Percentiles rank a stretch among this genome's conserved stretches.
These are phyloP conservation scores for Lacerta viridis DNA, from an alignment of 2,797 vertebrate species.

Conservation along the genomic window DNA sequence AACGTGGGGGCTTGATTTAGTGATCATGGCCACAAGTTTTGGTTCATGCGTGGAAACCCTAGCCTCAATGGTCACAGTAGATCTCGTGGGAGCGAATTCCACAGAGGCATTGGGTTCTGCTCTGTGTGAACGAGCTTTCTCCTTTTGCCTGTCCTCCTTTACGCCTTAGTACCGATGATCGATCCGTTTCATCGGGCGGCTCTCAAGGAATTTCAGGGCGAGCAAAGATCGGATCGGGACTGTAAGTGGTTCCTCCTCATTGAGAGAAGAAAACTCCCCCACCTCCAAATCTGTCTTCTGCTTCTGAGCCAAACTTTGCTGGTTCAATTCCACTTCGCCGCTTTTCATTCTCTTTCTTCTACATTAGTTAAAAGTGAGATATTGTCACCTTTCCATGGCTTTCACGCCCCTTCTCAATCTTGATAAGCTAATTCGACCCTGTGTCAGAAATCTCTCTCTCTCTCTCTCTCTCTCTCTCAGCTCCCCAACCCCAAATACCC, in stretches of 20 bases:
- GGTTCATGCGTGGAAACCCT: too few species aligned
- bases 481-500: background rate
- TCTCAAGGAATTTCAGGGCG: background rate
- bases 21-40: too few species aligned
- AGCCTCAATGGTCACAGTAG: too few species aligned
- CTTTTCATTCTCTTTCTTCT: background rate
- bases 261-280: background rate
- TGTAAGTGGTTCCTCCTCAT: background rate
- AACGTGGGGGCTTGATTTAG: background rate
- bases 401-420: background rate
- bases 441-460: background rate
- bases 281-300: background rate
- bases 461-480: too few species aligned
- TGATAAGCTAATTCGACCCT: background rate
- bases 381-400: too few species aligned
- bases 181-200: background rate
- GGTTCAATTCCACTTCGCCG: background rate
- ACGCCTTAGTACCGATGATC: background rate
- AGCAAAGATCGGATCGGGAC: too few species aligned
- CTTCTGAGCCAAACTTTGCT: background rate
- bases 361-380: background rate
- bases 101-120: background rate
- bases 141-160: background rate
- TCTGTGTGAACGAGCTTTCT: background rate
- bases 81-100: background rate